Conservation (phyloP, 2,888 invertebrate species). For the Criorhina ranunculi region DNA sequence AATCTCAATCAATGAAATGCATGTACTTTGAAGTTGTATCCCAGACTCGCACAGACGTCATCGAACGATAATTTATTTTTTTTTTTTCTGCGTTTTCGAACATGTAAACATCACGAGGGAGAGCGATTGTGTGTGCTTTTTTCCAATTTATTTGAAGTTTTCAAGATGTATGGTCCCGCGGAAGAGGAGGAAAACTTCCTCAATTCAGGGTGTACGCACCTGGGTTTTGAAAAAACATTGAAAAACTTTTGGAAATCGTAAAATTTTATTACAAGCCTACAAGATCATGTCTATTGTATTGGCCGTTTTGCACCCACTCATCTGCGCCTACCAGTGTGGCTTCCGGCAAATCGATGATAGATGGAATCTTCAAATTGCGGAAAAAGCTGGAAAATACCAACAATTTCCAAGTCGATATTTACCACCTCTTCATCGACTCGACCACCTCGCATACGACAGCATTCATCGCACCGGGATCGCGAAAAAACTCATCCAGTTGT, state of each 20-base stretch:
- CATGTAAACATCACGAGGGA: constrained; percentile 6
- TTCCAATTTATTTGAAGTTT: constrained; percentile 49
- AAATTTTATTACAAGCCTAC: constrained; percentile 69
- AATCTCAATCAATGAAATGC: constrained; percentile 14
- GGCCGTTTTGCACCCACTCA: no score
- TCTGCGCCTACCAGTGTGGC: no score
- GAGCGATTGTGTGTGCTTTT: constrained; percentile 33
- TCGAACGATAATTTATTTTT: constrained; percentile 32
- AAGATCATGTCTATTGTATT: no score
- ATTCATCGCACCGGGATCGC: no score
- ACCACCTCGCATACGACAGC: no score
- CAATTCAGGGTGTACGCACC: constrained; percentile 42
- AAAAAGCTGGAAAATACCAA: no score
- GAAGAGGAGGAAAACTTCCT: constrained; percentile 1
- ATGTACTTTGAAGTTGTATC: neutral
- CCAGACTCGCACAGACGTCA: neutral
- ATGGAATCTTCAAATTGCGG: no score
- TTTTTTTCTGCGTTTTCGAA: neutral
- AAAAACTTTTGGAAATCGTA: constrained; percentile 44
- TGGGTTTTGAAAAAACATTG: constrained; percentile 45
- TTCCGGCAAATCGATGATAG: no score
- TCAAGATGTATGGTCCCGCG: constrained; percentile 19
- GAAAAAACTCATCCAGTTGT: no score
- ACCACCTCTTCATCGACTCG: no score
- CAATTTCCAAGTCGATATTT: no score